Evolutionary conservation across 2,797 vertebrate genomes (phyloP).

Genomic region (Pipistrellus kuhlii): DNA sequence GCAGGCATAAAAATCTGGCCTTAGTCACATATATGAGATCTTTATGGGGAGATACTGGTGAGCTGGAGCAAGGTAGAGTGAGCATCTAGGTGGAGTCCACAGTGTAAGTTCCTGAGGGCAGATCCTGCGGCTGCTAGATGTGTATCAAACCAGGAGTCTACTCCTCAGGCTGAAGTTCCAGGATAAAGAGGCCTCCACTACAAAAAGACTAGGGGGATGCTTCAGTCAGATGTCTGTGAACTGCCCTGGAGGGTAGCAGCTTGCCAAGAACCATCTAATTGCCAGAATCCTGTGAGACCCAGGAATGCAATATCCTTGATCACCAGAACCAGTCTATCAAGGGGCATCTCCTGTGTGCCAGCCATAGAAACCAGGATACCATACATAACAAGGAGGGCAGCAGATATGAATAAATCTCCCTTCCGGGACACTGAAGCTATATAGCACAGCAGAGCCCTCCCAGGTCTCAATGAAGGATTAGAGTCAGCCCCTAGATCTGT

Average conservation of each 20-base stretch:
- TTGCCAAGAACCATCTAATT: neutral
- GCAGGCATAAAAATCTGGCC: neutral
- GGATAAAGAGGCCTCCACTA: neutral
- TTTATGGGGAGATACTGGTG: neutral
- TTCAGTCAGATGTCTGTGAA: neutral
- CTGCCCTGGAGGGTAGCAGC: neutral
- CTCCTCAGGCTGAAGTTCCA: neutral
- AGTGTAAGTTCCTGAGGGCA: neutral
- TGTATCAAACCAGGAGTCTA: neutral
- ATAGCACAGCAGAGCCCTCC: neutral
- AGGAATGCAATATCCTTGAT: neutral
- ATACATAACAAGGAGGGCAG: neutral
- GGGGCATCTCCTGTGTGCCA: neutral
- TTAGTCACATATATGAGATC: neutral
- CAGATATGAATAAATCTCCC: neutral
- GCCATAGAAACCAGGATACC: neutral
- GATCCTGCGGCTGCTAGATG: neutral
- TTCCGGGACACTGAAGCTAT: neutral
- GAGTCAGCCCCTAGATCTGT: neutral
- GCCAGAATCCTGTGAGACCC: neutral
- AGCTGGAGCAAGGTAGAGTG: neutral
- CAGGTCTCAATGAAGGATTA: neutral
- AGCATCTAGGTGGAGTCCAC: neutral
- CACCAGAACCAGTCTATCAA: neutral
- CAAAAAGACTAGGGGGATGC: neutral